phyloP scores from a whole-genome alignment of 2,888 invertebrate species.

The Chalcosyrphus nemorum region DNA sequence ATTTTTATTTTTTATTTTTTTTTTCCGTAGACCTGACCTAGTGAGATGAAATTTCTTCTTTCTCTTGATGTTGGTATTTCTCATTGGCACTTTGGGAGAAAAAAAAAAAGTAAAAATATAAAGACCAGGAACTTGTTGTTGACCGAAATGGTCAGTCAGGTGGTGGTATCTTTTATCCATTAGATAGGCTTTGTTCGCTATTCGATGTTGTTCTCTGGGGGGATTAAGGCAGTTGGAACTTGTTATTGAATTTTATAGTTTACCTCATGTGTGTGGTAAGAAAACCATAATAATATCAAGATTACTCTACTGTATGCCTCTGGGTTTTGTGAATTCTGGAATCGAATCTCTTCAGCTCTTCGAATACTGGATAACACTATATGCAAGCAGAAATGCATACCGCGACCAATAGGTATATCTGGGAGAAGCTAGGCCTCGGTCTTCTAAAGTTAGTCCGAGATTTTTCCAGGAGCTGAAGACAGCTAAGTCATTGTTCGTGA shows the following conservation, averaged over 20 bases:
- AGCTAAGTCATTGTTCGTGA: no score
- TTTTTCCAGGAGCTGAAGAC: no score
- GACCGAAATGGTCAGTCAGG: conserved; percentile 57
- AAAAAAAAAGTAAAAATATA: conserved; percentile 5
- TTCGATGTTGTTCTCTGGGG: neutral
- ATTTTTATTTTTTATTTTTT: neutral
- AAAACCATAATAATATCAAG: neutral
- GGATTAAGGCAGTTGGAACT: neutral
- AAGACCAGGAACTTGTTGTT: conserved; percentile 50
- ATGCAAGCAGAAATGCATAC: no score
- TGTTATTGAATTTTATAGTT: neutral
- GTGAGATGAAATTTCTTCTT: conserved; percentile 61
- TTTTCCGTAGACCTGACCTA: conserved; percentile 47
- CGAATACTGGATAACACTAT: no score
- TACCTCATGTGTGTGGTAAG: neutral
- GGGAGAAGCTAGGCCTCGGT: no score
- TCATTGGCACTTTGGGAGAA: conserved; percentile 56
- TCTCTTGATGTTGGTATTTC: conserved; percentile 56
- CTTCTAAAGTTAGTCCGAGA: no score
- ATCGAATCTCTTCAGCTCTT: no score
- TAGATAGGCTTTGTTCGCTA: conserved; percentile 35
- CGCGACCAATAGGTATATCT: no score
- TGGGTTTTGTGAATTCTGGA: no score
- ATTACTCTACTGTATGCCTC: no score
- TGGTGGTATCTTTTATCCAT: conserved; percentile 56